phyloP scores from a whole-genome alignment of 2,797 vertebrate species.

The Enteromius argenteus region DNA sequence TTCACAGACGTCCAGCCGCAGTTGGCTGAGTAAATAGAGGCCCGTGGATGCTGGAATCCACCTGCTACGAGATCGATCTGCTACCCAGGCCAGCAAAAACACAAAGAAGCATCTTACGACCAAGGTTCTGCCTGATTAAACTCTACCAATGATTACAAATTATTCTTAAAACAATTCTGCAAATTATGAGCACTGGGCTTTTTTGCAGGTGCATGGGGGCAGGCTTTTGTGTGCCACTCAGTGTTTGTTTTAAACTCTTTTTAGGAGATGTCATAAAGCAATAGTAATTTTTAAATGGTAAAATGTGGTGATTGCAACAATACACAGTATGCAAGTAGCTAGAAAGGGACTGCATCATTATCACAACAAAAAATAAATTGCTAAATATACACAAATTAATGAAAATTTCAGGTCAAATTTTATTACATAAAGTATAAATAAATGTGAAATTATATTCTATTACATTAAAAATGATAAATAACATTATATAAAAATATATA shows the following conservation, averaged over 20 bases:
- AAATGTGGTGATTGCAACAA: neutral
- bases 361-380: neutral
- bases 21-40: slow-evolving; percentile 77
- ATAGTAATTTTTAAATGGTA: neutral
- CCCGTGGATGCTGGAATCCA: slow-evolving; percentile 59
- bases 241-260: neutral
- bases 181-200: neutral
- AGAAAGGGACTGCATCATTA: neutral
- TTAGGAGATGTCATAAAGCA: neutral
- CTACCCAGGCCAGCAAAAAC: slow-evolving; percentile 72
- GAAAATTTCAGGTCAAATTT: neutral
- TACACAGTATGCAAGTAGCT: neutral
- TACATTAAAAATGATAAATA: neutral
- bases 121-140: neutral
- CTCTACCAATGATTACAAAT: neutral
- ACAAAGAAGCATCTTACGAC: neutral
- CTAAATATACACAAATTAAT: neutral
- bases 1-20: slow-evolving; percentile 75
- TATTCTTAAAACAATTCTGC: neutral
- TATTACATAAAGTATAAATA: too few relatives aligned
- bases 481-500: neutral
- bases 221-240: neutral
- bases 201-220: neutral
- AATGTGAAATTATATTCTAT: neutral
- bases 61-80: slow-evolving; percentile 70